These are phyloP conservation scores for Pachyseris speciosa DNA, from an alignment of 64 coral and sea anemone species.

Conservation along the genomic window DNA sequence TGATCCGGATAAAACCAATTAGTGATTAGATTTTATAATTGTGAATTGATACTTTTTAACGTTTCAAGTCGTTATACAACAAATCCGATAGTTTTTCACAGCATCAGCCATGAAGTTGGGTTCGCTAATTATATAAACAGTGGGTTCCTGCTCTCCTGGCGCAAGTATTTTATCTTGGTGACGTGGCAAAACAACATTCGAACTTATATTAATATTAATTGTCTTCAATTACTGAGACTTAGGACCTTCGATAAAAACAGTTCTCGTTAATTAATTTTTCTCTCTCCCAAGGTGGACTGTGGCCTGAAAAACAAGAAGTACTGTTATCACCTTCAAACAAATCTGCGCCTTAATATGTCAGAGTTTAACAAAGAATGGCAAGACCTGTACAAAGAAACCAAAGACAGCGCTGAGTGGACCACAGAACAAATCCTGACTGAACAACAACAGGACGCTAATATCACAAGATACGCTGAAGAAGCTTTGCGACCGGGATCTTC, in stretches of 20 bases:
- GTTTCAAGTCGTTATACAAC: background rate
- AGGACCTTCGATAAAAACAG: background rate
- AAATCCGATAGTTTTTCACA: background rate
- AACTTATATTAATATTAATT: background rate
- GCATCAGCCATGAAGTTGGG: background rate
- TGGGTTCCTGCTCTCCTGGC: background rate
- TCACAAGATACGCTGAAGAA: conserved; percentile 21
- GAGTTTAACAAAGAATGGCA: conserved; percentile 29
- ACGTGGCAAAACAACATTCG: background rate
- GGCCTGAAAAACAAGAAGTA: conserved; percentile 1
- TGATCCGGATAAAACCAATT: background rate
- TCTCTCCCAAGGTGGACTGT: background rate
- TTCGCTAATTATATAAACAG: background rate
- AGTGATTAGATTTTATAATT: background rate
- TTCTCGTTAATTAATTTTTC: background rate
- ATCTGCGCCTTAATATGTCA: background rate
- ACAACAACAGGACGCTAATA: background rate
- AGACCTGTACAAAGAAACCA: background rate
- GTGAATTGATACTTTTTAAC: background rate
- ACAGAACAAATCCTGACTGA: conserved; percentile 9
- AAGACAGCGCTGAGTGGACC: conserved; percentile 17
- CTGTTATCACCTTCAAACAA: conserved; percentile 33
- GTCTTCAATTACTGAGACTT: background rate
- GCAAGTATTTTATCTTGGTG: background rate
- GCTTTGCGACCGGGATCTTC: conserved; percentile 28